Evolutionary conservation across 2,113 vertebrate genomes (phyloP).

Genomic region (Lathamus discolor): DNA sequence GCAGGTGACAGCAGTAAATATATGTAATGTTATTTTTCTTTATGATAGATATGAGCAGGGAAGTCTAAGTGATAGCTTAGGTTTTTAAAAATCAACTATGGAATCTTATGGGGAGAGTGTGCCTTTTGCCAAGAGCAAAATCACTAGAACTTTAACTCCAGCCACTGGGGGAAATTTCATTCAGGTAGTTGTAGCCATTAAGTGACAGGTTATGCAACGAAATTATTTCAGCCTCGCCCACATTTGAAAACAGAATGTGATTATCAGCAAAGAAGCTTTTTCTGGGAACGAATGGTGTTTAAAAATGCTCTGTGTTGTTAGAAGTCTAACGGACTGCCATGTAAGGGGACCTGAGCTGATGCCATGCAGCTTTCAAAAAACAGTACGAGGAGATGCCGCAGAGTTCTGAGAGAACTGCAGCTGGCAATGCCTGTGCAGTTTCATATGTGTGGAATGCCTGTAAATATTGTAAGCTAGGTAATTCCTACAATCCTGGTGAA

Average conservation of each 20-base stretch:
- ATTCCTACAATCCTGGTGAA: neutral
- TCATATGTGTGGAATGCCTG: neutral
- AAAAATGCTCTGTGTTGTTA: neutral
- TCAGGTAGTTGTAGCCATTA: constrained; percentile 50
- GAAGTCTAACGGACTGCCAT: neutral
- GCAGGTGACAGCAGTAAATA: constrained; percentile 69
- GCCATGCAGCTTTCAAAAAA: neutral
- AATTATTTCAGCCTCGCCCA: neutral
- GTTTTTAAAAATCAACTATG: constrained; percentile 46
- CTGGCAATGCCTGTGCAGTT: neutral
- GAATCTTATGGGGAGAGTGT: neutral
- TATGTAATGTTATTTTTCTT: constrained; percentile 64
- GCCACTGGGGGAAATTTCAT: constrained; percentile 2
- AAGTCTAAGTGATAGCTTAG: constrained; percentile 23
- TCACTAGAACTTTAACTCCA: constrained; percentile 27
- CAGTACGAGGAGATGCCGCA: rapidly evolving
- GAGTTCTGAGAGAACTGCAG: neutral
- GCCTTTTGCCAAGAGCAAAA: constrained; percentile 43
- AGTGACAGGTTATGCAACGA: constrained; percentile 42
- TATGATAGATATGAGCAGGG: constrained; percentile 53
- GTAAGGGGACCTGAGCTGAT: neutral
- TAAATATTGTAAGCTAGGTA: neutral
- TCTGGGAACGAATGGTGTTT: neutral
- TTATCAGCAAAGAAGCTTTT: neutral
- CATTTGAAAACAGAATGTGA: neutral